Evolutionary conservation across 2,888 invertebrate species (phyloP).

Genomic region (Argyresthia albistria): DNA sequence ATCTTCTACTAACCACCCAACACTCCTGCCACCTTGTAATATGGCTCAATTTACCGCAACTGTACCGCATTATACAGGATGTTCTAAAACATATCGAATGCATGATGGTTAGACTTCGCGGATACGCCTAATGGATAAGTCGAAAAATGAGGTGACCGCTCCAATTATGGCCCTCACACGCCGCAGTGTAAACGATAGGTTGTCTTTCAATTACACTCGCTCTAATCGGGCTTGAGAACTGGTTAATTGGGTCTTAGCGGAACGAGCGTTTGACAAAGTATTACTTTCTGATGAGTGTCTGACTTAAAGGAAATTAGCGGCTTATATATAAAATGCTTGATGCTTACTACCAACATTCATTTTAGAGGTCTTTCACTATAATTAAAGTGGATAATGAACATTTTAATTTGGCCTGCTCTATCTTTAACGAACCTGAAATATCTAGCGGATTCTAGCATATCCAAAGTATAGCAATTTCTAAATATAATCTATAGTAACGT

Average conservation of each 20-base stretch:
- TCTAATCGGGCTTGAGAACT: background rate
- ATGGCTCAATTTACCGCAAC: background rate
- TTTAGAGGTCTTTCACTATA: no score
- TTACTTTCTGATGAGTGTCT: no score
- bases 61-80: background rate
- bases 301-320: no score
- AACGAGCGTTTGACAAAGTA: no score
- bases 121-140: constrained; percentile 35
- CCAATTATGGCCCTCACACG: constrained; percentile 30
- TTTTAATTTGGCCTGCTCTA: no score
- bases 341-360: no score
- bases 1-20: constrained; percentile 12
- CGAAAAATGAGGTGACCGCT: constrained; percentile 28
- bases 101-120: constrained; percentile 9
- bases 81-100: background rate
- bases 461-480: no score
- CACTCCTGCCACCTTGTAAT: background rate
- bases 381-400: no score
- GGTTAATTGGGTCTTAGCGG: background rate
- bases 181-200: background rate
- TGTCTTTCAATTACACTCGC: background rate
- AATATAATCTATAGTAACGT: no score
- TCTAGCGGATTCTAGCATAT: no score
- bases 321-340: no score
- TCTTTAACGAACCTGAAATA: no score